Base-by-base conservation (phyloP, 2,888 invertebrate genomes). In the Salpingus planirostris region DNA sequence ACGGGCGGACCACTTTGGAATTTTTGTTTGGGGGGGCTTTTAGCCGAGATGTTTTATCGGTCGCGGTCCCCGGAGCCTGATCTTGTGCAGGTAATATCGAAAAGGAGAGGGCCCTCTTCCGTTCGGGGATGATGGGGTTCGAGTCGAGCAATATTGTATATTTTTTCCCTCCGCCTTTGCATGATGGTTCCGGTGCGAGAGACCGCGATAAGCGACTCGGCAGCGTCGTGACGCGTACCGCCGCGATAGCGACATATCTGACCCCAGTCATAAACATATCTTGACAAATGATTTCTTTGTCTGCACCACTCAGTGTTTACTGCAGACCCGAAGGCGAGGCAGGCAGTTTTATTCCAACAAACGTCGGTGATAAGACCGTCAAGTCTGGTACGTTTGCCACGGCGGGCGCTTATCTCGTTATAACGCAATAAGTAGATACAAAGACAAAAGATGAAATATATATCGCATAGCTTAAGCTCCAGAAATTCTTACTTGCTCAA, bases 221-320 rank as follows among this genome's bases (percentile, higher is more conserved):
- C 24, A 29, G 26, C 30, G 21, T 27, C 29, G 24, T 27, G 24
- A 25, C 11, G 12, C 21, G 11, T 6, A 24, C 15, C 25, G 15
- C 24, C 13, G 13, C 5, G 30, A 31, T 35, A 31, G 31, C 31
- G 21, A 31, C 27, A 31, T 35, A 33, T 40, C 32, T 37, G 36
- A 34, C 35, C 37, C 35, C 30, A 42, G 36, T 40, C 38, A 36
- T 43, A 46, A 49, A 49, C 48, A 49, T 47, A 50, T 49, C 49
- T 49, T 47, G 47, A 49, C 46, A 47, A 50, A 50, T 50, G 40
- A 44, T 47, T 49, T 47, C 49, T 46, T 50, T 47, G 49, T 49
- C 41, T 45, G 41, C 38, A 38, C 24, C 24, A 12, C 36, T 37
- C 31, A 33, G 33, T 34, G 29, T 35, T 41, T 40, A 44, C 43